Evolutionary conservation across 2,888 invertebrate species (phyloP).

Genomic region (Cerastoderma edule): DNA sequence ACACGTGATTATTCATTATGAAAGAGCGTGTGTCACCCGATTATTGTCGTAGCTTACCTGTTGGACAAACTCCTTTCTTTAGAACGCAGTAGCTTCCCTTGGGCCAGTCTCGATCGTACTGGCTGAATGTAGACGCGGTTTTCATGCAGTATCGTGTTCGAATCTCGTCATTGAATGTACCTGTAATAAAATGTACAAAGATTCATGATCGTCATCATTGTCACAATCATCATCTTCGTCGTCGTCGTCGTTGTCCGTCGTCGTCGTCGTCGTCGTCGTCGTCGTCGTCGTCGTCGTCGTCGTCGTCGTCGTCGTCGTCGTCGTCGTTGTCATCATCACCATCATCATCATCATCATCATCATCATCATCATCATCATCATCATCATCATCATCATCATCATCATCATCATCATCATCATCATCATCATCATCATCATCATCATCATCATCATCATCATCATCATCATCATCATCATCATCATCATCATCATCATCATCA

Average conservation of each 20-base stretch:
- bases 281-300: conserved; percentile 2
- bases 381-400: neutral
- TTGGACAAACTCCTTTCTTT: conserved; percentile 38
- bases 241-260: too few relatives aligned
- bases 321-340: conserved; percentile 44
- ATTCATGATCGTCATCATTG: neutral
- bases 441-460: neutral
- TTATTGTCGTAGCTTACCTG: too few relatives aligned
- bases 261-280: too few relatives aligned
- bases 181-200: too few relatives aligned
- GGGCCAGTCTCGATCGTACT: conserved; percentile 31
- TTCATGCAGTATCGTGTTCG: conserved; percentile 38
- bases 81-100: conserved; percentile 32
- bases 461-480: conserved; percentile 6
- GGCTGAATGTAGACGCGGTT: neutral
- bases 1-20: neutral
- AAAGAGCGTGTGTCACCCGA: too few relatives aligned
- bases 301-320: conserved; percentile 5
- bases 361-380: neutral
- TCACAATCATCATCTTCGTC: too few relatives aligned
- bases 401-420: neutral
- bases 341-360: neutral
- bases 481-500: conserved; percentile 24
- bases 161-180: conserved; percentile 18
- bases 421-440: neutral